Evolutionary conservation across 2,888 invertebrate genomes (phyloP), one percentile per base, ranked within the genome.

Genomic region (Ceramica pisi): DNA sequence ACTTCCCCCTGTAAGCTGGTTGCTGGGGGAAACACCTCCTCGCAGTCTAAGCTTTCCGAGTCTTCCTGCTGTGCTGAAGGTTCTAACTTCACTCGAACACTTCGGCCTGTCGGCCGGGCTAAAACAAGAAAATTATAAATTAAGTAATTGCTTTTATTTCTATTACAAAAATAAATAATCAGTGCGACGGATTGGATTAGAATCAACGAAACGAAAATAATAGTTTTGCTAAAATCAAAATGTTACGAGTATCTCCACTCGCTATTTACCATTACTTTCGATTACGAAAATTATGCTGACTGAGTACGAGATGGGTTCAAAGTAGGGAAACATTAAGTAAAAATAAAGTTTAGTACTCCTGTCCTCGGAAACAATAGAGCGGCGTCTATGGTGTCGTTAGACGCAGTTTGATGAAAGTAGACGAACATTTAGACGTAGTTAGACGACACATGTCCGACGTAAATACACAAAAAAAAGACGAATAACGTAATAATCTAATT

Each of bases 81-180:
- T 23, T 57, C 50, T 14, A 9, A 8, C 38, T 79, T 72, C 19
- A 50, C 7, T 12, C 1, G 26, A 2, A 12, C 8, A 12, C 16
- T 21, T 19, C 12, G 44, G 62, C 62, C 44, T 50, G 10, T 16
- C 51, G 62, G 67, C 81, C 81, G 14, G 19, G 10, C 76, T 76
- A 53, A n/a, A 75, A 66, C 48, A 50, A 81, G 12, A 8, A 50
- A 62, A 50, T 64, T 12, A n/a, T 21, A 31, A 55, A 55, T n/a
- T 35, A n/a, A 56, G 1, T n/a, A n/a, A 50, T 4, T 3, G n/a
- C 26, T 48, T 35, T 23, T 12, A 31, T 35, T 66, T 14, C 19
- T 46, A 19, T 41, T 46, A 19, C 26, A 10, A 21, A 19, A n/a
- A 16, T 12, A 35, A 16, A 31, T 41, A 41, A 46, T 38, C 21